Base-by-base conservation (phyloP, 2,888 invertebrate genomes). In the Chrysolina americana region DNA sequence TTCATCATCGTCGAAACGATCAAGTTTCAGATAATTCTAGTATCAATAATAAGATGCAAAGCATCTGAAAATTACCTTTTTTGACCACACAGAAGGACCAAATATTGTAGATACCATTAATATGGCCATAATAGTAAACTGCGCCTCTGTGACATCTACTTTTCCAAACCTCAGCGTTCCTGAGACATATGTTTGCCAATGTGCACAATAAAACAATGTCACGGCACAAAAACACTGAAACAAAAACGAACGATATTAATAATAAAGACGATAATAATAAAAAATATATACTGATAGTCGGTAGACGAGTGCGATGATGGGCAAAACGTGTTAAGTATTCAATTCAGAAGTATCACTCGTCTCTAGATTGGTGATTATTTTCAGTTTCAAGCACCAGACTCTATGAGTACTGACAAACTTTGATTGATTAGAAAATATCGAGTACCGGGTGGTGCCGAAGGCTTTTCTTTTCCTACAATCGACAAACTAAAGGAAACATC, bases 121-220 rank as follows among this genome's bases (percentile, higher is more conserved):
- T 82, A 98, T 95, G 66, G 89, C 88, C 81, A 99, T 98, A 81
- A 99, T 97, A 66, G 94, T 93, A 88, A 96, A 94, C 89, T 99
- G 99, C 8, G 98, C 98, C 90, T 99, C 99, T 0, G 99, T 99
- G 41, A 99, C 99, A 91, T 99, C 99, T 81, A 99, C 91, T 88
- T 92, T 93, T 68, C 97, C 97, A 89, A 98, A 96, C 82, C 93
- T 92, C 81, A 97, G 90, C 36, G 96, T 96, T 64, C 97, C 99
- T 77, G 99, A 98, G 53, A 99, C 98, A 89, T 99, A 99, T 0
- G 99, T 98, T 88, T 99, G 98, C 99, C 99, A 99, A 89, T 99
- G 99, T 21, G 99, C 99, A 89, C 96, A 96, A 89, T 99, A 99
- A 90, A 99, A 99, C 79, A 99, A 89, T 44, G 96, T 94, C 90